These are phyloP conservation scores for Nyctibius bracteatus DNA, from an alignment of 2,113 vertebrate species.

Conservation along the genomic window DNA sequence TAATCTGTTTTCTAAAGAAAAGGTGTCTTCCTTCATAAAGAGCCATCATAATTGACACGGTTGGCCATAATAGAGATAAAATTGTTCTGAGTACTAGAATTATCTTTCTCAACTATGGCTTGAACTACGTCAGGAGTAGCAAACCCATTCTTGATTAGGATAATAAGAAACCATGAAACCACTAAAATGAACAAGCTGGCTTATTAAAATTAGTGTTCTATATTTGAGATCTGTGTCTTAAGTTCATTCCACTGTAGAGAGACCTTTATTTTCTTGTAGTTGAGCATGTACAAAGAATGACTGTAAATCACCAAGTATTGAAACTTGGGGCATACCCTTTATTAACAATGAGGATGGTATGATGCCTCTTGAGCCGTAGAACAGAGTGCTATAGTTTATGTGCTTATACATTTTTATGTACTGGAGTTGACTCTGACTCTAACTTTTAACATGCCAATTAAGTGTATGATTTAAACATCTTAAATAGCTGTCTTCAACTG, in stretches of 20 bases:
- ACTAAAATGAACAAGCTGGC: not conserved
- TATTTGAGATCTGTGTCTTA: not conserved
- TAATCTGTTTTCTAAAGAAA: conserved; percentile 14
- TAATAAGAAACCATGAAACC: not conserved
- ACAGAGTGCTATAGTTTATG: conserved; percentile 4
- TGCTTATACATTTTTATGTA: conserved; percentile 34
- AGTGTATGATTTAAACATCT: conserved; percentile 24
- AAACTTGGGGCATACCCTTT: not conserved
- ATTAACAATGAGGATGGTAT: conserved; percentile 13
- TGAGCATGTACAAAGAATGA: not conserved
- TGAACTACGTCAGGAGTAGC: not conserved
- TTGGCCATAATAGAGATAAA: not conserved
- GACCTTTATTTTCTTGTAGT: not conserved
- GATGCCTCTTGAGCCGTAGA: conserved; percentile 1
- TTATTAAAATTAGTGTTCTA: not conserved
- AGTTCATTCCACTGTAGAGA: not conserved
- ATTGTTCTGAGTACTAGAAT: not conserved
- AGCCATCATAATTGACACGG: not conserved
- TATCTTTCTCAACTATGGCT: not conserved
- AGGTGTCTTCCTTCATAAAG: not conserved
- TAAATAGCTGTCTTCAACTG: conserved; percentile 46
- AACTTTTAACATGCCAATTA: conserved; percentile 67
- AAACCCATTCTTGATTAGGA: not conserved
- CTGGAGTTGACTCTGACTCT: conserved; percentile 37
- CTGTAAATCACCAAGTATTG: not conserved